These are phyloP conservation scores for Macrotrachela quadricornifera DNA, from an alignment of 1,140 invertebrate genomes.

Conservation along the genomic window DNA sequence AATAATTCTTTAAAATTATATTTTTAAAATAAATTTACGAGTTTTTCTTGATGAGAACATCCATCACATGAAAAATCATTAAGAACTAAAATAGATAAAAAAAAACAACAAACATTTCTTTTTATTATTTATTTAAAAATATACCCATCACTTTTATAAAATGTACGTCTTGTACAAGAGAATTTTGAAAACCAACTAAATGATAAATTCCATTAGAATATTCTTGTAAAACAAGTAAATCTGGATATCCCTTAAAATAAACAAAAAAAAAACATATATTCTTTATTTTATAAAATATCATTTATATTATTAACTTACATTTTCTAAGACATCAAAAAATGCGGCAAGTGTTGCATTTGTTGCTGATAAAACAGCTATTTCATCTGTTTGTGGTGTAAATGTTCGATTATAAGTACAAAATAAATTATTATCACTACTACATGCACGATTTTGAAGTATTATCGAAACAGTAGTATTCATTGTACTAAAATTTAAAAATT, in stretches of 20 bases:
- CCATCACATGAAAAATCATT: background rate
- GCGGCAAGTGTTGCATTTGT: slow-evolving; percentile 54
- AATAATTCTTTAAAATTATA: background rate
- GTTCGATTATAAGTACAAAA: slow-evolving; percentile 36
- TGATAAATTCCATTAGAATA: slow-evolving; percentile 29
- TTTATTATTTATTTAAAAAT: too few relatives aligned
- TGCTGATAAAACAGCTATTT: slow-evolving; percentile 36
- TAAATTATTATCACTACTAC: background rate
- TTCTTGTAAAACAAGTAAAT: slow-evolving; percentile 18
- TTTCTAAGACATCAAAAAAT: slow-evolving; percentile 76
- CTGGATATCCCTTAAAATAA: slow-evolving; percentile 20
- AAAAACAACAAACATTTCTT: too few relatives aligned
- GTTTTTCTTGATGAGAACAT: background rate
- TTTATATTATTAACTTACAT: slow-evolving; percentile 28
- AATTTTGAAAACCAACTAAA: slow-evolving; percentile 58
- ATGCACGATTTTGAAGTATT: too few relatives aligned
- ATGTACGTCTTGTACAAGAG: slow-evolving; percentile 70
- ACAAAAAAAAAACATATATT: background rate
- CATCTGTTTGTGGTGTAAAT: slow-evolving; percentile 50
- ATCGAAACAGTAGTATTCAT: too few relatives aligned
- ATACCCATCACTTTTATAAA: slow-evolving; percentile 58
- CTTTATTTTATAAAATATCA: background rate
- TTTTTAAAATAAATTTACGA: slow-evolving; percentile 35
- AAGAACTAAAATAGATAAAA: background rate
- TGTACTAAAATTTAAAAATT: slow-evolving; percentile 7